A percentile compares a stretch with the other conserved stretches of the same genome.
Conservation (phyloP, 2,888 invertebrate genomes). For the Apamea monoglypha region DNA sequence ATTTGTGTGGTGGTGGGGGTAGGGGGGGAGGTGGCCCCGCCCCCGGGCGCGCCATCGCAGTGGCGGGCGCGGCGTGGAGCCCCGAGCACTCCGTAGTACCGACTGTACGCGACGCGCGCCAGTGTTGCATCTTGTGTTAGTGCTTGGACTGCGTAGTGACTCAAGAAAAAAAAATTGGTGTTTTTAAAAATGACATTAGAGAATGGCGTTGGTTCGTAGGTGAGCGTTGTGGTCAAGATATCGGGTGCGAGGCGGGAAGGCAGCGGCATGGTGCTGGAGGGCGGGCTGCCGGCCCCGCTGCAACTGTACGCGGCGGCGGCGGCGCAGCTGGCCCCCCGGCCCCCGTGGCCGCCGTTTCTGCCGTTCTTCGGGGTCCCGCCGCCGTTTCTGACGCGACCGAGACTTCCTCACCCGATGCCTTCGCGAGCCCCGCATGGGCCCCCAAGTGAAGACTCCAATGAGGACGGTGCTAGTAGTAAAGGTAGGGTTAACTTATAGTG, state of each 20-base stretch:
- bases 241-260: constrained; percentile 77
- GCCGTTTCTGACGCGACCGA: constrained; percentile 88
- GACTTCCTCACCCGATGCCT: constrained; percentile 84
- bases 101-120: constrained; percentile 70
- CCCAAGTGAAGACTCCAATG: constrained; percentile 90
- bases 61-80: constrained; percentile 76
- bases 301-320: constrained; percentile 93
- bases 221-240: constrained; percentile 80
- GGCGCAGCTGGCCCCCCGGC: constrained; percentile 90
- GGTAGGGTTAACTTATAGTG: constrained; percentile 72
- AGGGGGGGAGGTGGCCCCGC: constrained; percentile 83
- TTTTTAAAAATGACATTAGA: constrained; percentile 75
- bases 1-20: constrained; percentile 82
- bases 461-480: constrained; percentile 89
- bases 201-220: constrained; percentile 72
- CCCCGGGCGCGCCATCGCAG: constrained; percentile 88
- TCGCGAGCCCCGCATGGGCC: constrained; percentile 87
- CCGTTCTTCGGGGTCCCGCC: constrained; percentile 91
- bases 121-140: constrained; percentile 59
- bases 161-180: constrained; percentile 62
- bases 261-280: constrained; percentile 92
- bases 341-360: constrained; percentile 91
- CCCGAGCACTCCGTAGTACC: constrained; percentile 62
- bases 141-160: constrained; percentile 66
- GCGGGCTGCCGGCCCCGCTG: constrained; percentile 92